A percentile compares a stretch with the other conserved stretches of the same genome.
Conservation (phyloP, 2,113 vertebrate genomes). For the Clinocottus analis region DNA sequence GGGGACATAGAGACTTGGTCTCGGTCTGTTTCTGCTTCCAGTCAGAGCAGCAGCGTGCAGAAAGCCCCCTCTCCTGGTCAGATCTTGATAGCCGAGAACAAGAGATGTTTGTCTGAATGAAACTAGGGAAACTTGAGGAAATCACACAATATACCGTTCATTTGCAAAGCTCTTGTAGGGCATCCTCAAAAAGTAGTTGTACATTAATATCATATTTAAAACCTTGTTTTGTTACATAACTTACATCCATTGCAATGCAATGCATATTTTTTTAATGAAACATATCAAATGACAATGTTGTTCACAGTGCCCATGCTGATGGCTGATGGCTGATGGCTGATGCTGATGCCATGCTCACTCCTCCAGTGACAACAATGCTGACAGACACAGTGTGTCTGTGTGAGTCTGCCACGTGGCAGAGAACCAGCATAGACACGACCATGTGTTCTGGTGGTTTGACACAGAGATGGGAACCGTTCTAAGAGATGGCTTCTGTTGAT, state of each 20-base stretch:
- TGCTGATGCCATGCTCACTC: slow-evolving; percentile 25
- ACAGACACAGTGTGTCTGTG: slow-evolving; percentile 34
- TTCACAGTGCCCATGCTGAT: slow-evolving; percentile 39
- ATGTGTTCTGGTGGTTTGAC: slow-evolving; percentile 41
- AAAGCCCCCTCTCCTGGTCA: slow-evolving; percentile 73
- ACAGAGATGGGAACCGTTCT: slow-evolving; percentile 49
- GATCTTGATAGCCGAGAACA: slow-evolving; percentile 8
- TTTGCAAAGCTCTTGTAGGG: neutral
- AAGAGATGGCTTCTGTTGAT: slow-evolving; percentile 45
- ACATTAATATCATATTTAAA: neutral
- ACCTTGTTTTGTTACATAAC: neutral
- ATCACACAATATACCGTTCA: slow-evolving; percentile 10
- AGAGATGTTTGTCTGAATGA: slow-evolving; percentile 3
- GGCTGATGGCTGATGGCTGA: slow-evolving; percentile 22
- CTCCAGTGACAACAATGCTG: slow-evolving; percentile 45
- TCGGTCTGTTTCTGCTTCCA: neutral
- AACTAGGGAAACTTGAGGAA: neutral
- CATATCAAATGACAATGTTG: slow-evolving; percentile 9
- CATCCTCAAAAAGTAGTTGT: neutral
- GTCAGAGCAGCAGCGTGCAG: slow-evolving; percentile 35
- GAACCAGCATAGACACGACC: slow-evolving; percentile 38
- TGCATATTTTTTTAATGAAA: slow-evolving; percentile 2
- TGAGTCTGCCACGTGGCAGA: slow-evolving; percentile 32
- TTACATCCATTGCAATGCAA: neutral
- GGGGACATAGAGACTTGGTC: neutral